Conservation (phyloP, 2,113 vertebrate genomes). For the Albula goreensis region DNA sequence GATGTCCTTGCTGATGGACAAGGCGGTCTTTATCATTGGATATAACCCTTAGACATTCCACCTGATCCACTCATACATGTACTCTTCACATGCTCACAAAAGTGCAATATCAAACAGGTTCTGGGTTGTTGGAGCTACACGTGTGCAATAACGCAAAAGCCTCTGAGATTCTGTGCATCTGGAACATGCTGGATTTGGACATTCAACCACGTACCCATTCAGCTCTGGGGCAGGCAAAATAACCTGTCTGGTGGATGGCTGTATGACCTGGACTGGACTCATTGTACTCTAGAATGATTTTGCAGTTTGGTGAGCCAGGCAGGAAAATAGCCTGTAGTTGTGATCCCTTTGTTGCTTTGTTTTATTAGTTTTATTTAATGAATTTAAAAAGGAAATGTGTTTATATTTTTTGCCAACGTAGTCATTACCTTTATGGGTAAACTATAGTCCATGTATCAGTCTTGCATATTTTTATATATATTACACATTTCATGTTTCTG, state of each 20-base stretch:
- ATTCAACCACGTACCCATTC: background rate
- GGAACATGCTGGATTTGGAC: slow-evolving; percentile 10
- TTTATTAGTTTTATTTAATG: slow-evolving; percentile 11
- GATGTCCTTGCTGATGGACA: background rate
- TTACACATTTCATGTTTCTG: slow-evolving; percentile 14
- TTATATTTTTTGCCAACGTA: slow-evolving; percentile 35
- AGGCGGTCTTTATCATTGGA: background rate
- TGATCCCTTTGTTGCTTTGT: background rate
- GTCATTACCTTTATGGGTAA: background rate
- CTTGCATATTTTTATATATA: slow-evolving; percentile 4
- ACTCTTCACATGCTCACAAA: slow-evolving; percentile 7
- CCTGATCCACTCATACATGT: background rate
- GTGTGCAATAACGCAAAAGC: slow-evolving; percentile 9
- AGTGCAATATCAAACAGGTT: slow-evolving; percentile 20
- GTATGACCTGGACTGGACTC: background rate
- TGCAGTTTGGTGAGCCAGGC: background rate
- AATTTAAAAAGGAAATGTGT: slow-evolving; percentile 15
- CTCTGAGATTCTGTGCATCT: background rate
- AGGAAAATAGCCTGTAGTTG: background rate
- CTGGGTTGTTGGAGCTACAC: background rate
- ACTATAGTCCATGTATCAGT: slow-evolving; percentile 8
- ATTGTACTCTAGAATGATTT: background rate
- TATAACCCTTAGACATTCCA: background rate
- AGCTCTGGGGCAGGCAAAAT: background rate
- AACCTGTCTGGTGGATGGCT: background rate